A percentile compares a stretch with the other conserved stretches of the same genome.
These are phyloP conservation scores for Ochropacha duplaris DNA, from an alignment of 2,888 invertebrate species.

Conservation along the genomic window DNA sequence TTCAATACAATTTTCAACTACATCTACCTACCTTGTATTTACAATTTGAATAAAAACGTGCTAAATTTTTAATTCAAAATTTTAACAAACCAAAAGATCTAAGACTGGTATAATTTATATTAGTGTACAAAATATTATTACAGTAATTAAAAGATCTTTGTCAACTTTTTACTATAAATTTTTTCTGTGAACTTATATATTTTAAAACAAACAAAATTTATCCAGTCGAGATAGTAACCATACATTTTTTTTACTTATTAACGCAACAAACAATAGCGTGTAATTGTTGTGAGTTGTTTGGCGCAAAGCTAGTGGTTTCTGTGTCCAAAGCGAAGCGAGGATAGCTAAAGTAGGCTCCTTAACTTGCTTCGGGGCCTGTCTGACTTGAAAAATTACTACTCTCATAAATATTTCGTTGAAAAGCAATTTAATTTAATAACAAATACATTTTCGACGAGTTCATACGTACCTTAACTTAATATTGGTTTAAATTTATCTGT, in stretches of 20 bases:
- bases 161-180: no score
- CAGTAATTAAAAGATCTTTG: no score
- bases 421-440: constrained; percentile 72
- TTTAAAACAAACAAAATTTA: background rate
- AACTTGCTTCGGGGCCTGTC: constrained; percentile 60
- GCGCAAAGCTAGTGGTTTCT: constrained; percentile 35
- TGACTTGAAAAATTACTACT: constrained; percentile 66
- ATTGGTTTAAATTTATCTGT: constrained; percentile 8
- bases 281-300: constrained; percentile 33
- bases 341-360: constrained; percentile 39
- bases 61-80: no score
- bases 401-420: constrained; percentile 74
- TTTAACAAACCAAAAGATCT: no score
- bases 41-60: no score
- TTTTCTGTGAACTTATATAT: no score
- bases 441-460: constrained; percentile 47
- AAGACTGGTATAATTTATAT: no score
- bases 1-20: no score
- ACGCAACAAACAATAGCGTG: constrained; percentile 24
- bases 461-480: constrained; percentile 35
- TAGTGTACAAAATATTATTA: no score
- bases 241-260: constrained; percentile 13
- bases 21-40: no score
- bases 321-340: constrained; percentile 17
- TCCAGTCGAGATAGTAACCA: background rate